Evolutionary conservation across 2,113 vertebrate genomes (phyloP).

Genomic region (Pedionomus torquatus): DNA sequence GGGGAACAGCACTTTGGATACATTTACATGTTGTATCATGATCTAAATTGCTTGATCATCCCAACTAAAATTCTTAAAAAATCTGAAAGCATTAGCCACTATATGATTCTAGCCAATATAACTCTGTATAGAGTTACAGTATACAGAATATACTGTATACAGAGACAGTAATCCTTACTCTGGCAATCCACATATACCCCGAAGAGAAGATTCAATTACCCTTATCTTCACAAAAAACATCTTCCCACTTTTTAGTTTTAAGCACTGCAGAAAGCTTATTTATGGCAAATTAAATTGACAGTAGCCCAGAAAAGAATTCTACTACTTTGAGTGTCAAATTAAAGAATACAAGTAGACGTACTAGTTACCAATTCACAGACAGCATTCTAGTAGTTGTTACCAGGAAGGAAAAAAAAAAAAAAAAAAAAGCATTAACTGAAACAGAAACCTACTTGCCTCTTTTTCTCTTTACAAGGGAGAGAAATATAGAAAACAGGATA

Average conservation of each 20-base stretch:
- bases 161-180: not conserved
- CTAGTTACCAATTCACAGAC: not conserved
- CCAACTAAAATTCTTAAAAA: not conserved
- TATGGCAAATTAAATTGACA: not conserved
- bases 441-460: not conserved
- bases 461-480: not conserved
- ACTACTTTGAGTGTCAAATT: not conserved
- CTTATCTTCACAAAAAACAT: not conserved
- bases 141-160: too few relatives aligned
- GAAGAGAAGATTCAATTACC: not conserved
- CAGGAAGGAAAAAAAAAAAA: not conserved
- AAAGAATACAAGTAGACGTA: not conserved
- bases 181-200: not conserved
- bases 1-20: not conserved
- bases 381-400: not conserved
- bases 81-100: not conserved
- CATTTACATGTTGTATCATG: not conserved
- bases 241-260: not conserved
- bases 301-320: not conserved
- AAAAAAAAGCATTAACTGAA: not conserved
- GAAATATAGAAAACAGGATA: not conserved
- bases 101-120: not conserved
- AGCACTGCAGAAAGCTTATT: not conserved
- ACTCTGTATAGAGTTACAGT: not conserved
- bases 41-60: not conserved